A percentile compares a stretch with the other conserved stretches of the same genome.
Evolutionary conservation across 2,797 vertebrate species (phyloP).

Genomic region (Periophthalmus magnuspinnatus): DNA sequence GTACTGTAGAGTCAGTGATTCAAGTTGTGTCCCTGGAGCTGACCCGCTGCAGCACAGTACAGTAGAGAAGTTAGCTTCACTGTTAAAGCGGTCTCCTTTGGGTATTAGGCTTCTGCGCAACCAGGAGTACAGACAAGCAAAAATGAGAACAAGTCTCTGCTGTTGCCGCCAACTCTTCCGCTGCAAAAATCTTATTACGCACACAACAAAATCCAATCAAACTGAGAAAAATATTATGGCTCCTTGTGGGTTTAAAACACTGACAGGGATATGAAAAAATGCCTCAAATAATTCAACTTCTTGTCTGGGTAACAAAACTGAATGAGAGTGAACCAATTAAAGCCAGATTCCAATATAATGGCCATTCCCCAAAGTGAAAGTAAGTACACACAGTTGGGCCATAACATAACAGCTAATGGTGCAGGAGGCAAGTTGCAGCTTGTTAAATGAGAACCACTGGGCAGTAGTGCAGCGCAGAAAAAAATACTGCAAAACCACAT

Average conservation of each 20-base stretch:
- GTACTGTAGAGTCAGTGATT: slow-evolving; percentile 22
- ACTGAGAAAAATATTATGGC: not conserved
- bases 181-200: slow-evolving; percentile 16
- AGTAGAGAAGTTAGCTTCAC: slow-evolving; percentile 39
- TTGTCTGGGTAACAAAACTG: slow-evolving; percentile 26
- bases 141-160: slow-evolving; percentile 20
- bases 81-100: slow-evolving; percentile 45
- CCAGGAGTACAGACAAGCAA: slow-evolving; percentile 18
- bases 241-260: slow-evolving; percentile 2
- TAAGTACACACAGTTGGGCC: slow-evolving; percentile 29
- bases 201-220: slow-evolving; percentile 7
- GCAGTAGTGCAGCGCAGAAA: slow-evolving; percentile 33
- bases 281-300: slow-evolving; percentile 7
- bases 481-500: slow-evolving; percentile 28
- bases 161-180: slow-evolving; percentile 18
- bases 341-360: slow-evolving; percentile 31
- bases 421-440: slow-evolving; percentile 30
- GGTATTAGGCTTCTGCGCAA: slow-evolving; percentile 20
- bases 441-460: slow-evolving; percentile 47
- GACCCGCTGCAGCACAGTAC: slow-evolving; percentile 33
- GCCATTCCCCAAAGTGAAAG: slow-evolving; percentile 24
- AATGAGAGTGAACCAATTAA: slow-evolving; percentile 33
- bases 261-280: slow-evolving; percentile 24
- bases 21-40: slow-evolving; percentile 36
- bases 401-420: slow-evolving; percentile 33